A percentile compares a stretch with the other conserved stretches of the same genome.
phyloP scores from a whole-genome alignment of 2,113 vertebrate genomes.

The Corynorhinus townsendii region DNA sequence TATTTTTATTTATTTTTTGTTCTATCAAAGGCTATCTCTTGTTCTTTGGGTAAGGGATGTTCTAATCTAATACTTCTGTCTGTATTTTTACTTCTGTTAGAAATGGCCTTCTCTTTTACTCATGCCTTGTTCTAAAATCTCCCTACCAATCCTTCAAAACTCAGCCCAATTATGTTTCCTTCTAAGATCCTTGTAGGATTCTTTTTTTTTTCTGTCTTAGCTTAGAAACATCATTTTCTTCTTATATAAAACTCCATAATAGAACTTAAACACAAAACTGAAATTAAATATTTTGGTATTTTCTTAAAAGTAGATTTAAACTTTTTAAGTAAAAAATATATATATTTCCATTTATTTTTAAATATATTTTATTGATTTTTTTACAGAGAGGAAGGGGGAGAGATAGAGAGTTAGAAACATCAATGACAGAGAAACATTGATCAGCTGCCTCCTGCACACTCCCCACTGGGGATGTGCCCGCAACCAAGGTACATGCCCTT shows the following conservation, averaged over 20 bases:
- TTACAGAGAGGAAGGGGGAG: too few relatives aligned
- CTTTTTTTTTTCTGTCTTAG: background rate
- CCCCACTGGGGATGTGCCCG: too few relatives aligned
- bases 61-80: background rate
- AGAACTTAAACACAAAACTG: background rate
- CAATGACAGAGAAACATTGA: too few relatives aligned
- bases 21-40: background rate
- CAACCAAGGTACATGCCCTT: too few relatives aligned
- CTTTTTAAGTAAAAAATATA: background rate
- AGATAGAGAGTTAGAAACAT: too few relatives aligned
- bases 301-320: background rate
- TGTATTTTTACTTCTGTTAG: background rate
- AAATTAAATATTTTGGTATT: background rate
- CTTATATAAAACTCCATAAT: background rate
- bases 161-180: background rate
- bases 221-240: background rate
- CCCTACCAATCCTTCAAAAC: background rate
- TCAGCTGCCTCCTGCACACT: too few relatives aligned
- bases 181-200: background rate
- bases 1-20: background rate
- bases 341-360: background rate
- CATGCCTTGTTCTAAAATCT: background rate
- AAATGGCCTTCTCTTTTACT: background rate
- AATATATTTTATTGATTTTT: too few relatives aligned
- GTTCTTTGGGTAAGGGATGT: background rate